phyloP scores from a whole-genome alignment of 2,888 invertebrate genomes.

The Agrochola macilenta region DNA sequence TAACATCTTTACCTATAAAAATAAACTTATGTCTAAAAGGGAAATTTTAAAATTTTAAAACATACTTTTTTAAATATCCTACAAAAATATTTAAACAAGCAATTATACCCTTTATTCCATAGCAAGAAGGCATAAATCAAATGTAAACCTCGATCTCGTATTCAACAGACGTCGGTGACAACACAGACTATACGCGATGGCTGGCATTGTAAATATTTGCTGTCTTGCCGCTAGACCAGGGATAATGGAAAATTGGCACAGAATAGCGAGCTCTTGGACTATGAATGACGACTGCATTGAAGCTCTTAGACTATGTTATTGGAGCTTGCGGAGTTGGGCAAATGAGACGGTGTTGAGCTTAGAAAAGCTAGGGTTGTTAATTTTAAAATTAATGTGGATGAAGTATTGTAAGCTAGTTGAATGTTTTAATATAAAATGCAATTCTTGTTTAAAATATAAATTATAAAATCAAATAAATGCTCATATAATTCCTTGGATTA shows the following conservation, averaged over 20 bases:
- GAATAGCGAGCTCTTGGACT: constrained; percentile 77
- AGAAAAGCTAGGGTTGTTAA: background rate
- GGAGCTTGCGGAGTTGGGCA: constrained; percentile 17
- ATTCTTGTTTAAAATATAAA: background rate
- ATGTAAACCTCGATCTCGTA: constrained; percentile 70
- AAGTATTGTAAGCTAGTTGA: background rate
- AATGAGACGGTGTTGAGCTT: constrained; percentile 31
- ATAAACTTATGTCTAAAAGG: background rate
- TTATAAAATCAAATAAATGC: background rate
- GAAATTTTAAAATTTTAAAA: background rate
- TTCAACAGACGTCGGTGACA: constrained; percentile 74
- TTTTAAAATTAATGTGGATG: background rate
- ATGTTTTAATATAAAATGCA: background rate
- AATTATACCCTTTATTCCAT: constrained; percentile 66
- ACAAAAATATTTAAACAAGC: constrained; percentile 37
- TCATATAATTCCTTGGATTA: background rate
- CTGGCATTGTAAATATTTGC: constrained; percentile 69
- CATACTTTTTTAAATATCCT: constrained; percentile 1
- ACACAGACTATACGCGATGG: constrained; percentile 77
- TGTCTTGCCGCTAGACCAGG: constrained; percentile 75
- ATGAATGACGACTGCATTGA: constrained; percentile 77
- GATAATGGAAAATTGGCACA: constrained; percentile 84
- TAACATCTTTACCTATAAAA: background rate
- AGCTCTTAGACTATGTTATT: constrained; percentile 57
- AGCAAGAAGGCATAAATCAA: constrained; percentile 60